phyloP scores from a whole-genome alignment of 2,113 vertebrate genomes.

The Calonectris borealis region DNA sequence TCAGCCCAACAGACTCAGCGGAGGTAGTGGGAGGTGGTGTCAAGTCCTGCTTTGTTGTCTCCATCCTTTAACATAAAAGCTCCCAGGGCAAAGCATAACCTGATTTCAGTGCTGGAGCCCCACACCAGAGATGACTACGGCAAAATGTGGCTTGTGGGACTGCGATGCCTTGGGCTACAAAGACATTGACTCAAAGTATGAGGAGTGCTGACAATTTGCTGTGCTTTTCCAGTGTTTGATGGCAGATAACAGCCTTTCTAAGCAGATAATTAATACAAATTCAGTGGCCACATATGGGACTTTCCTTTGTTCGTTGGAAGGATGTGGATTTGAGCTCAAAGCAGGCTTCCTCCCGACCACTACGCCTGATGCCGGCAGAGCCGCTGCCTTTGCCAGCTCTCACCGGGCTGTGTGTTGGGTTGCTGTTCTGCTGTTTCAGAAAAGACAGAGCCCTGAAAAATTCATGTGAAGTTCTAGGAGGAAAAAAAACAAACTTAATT shows the following conservation, averaged over 20 bases:
- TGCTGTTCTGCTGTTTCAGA: background rate
- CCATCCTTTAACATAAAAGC: background rate
- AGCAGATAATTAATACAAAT: background rate
- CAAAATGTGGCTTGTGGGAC: background rate
- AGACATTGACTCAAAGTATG: background rate
- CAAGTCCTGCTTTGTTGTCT: background rate
- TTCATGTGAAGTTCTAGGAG: background rate
- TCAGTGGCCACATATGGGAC: background rate
- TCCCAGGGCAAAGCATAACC: background rate
- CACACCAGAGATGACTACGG: background rate
- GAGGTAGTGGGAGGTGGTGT: background rate
- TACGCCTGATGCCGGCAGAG: rapidly evolving
- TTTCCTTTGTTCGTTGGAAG: background rate
- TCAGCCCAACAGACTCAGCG: rapidly evolving
- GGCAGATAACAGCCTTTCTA: background rate
- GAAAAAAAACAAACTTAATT: background rate
- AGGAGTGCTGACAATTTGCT: background rate
- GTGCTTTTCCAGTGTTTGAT: background rate
- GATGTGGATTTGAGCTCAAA: background rate
- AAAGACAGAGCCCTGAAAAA: conserved; percentile 17
- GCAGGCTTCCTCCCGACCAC: rapidly evolving
- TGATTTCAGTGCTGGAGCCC: background rate
- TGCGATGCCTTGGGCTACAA: background rate
- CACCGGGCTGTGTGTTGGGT: rapidly evolving
- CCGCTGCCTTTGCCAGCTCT: background rate